phyloP scores from a whole-genome alignment of 2,888 invertebrate species.

The Fragum whitleyi region DNA sequence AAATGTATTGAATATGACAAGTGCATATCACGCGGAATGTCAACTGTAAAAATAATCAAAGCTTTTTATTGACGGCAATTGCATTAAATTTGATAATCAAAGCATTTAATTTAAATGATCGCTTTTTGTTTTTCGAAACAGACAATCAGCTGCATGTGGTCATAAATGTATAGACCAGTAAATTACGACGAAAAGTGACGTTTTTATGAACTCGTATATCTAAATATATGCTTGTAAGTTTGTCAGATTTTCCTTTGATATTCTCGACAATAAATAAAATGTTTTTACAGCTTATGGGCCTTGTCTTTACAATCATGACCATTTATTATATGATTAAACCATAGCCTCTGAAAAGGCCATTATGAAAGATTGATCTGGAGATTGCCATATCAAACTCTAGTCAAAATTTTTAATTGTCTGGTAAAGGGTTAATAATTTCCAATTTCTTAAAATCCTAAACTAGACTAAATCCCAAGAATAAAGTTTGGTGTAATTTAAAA shows the following conservation, averaged over 20 bases:
- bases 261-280: constrained; percentile 2
- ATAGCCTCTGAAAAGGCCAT: neutral
- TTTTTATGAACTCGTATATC: constrained; percentile 22
- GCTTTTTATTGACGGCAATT: neutral
- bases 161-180: constrained; percentile 1
- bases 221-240: constrained; percentile 21
- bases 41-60: too few relatives aligned
- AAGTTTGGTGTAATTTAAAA: neutral
- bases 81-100: neutral
- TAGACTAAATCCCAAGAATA: neutral
- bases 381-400: too few relatives aligned
- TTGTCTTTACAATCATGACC: constrained; percentile 13
- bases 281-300: constrained; percentile 14
- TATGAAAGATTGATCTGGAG: too few relatives aligned
- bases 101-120: neutral
- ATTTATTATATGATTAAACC: neutral
- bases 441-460: too few relatives aligned
- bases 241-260: constrained; percentile 21
- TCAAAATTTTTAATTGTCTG: too few relatives aligned
- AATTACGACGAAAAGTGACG: constrained; percentile 18
- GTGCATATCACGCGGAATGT: too few relatives aligned
- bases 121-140: neutral
- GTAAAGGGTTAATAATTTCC: too few relatives aligned
- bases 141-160: constrained; percentile 5
- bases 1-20: too few relatives aligned